These are phyloP conservation scores for Calosoma granatense DNA, from an alignment of 1,140 invertebrate genomes.

Conservation along the genomic window DNA sequence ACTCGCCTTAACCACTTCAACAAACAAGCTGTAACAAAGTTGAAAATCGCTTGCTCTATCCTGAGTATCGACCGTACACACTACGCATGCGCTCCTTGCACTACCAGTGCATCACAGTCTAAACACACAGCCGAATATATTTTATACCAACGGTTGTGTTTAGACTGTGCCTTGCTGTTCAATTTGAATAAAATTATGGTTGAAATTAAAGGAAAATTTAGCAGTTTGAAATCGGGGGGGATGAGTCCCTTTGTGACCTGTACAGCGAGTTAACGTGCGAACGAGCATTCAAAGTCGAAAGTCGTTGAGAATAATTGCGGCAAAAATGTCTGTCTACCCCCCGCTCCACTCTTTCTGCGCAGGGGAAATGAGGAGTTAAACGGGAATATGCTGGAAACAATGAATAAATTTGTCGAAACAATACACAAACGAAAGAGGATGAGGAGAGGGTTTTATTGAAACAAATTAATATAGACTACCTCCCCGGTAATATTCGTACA, in stretches of 20 bases:
- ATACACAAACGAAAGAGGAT: no score
- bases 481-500: no score
- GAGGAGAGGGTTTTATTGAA: no score
- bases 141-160: neutral
- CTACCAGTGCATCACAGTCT: neutral
- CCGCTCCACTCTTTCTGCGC: no score
- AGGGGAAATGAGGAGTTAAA: no score
- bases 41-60: no score
- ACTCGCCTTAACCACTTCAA: no score
- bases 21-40: no score
- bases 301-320: neutral
- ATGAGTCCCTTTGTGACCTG: neutral
- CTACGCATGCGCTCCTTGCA: neutral
- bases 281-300: neutral
- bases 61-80: neutral
- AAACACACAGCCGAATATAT: neutral
- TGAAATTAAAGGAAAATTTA: neutral
- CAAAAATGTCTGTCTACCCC: neutral
- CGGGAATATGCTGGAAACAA: neutral
- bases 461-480: no score
- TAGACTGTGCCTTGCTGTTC: neutral
- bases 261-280: neutral
- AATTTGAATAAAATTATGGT: conserved; percentile 2
- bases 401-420: neutral
- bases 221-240: no score